Base-by-base conservation (phyloP, 2,113 vertebrate genomes). In the Montifringilla adamsi region DNA sequence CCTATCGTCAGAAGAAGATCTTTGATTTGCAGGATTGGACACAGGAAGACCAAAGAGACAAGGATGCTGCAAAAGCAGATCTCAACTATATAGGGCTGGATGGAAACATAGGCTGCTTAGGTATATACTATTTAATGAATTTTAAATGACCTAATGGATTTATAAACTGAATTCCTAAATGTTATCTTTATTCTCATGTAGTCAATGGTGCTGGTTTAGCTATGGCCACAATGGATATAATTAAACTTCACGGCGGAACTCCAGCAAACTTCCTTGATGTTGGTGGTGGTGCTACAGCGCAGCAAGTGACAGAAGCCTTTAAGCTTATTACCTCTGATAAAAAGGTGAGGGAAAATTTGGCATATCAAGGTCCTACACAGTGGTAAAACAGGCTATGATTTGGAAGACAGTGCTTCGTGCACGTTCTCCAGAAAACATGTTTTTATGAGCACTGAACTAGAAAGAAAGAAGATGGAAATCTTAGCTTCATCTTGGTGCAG, bases 221-320 rank as follows among this genome's bases (percentile, higher is more conserved):
- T 56, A 99, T 99, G 99, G 99, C 99, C 75, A 99, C 99, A 86
- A 99, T 99, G 99, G 99, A 99, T 97, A 99, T 99, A 96, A 99
- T 99, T 95, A 99, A 99, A 94, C 99, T 99, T 52, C 99, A 99
- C 19, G 99, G 99, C 7, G 99, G 99, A 72, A 99, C 98, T 53
- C 99, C 99, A 37, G 99, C 99, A 96, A 99, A 99, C 97, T 99
- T 99, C 97, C 98, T 99, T 90, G 99, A 99, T 96, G 99, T 99
- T n/a, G 99, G 99, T 37, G 99, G 99, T 60, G 99, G 99, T 95
- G 99, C 99, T 93, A 99, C 99, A 27, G 98, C 98, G n/a, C 98
- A 99, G 60, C 99, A 99, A 98, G 99, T 99, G 96, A 99, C 99
- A 5, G 99, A 99, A 97, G 99, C 99, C n/a, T 99, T 99, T 98